Evolutionary conservation across 2,113 vertebrate species (phyloP).

Genomic region (Thalassoma bifasciatum): DNA sequence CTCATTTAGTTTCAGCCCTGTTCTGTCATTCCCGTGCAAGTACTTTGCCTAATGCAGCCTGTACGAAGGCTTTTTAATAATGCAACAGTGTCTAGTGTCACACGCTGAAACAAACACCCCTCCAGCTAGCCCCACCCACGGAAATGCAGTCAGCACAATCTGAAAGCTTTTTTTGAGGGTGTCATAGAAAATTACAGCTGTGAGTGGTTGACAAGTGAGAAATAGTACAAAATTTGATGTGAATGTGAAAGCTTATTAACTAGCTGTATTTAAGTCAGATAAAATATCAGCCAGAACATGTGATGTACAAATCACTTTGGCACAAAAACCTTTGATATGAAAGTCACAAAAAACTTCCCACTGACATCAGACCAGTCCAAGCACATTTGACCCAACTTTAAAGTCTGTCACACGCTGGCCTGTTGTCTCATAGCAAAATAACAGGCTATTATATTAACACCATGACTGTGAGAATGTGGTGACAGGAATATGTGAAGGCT

Average conservation of each 20-base stretch:
- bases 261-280: slow-evolving; percentile 19
- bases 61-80: slow-evolving; percentile 59
- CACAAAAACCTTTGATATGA: not conserved
- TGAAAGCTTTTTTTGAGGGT: slow-evolving; percentile 52
- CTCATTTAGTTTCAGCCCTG: slow-evolving; percentile 29
- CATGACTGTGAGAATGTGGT: slow-evolving; percentile 26
- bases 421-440: slow-evolving; percentile 21
- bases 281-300: not conserved
- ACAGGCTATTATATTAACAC: slow-evolving; percentile 39
- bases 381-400: not conserved
- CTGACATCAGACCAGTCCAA: not conserved
- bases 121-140: slow-evolving; percentile 57
- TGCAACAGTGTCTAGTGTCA: slow-evolving; percentile 61
- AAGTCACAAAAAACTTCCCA: not conserved
- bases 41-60: slow-evolving; percentile 38
- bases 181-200: slow-evolving; percentile 41
- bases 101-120: slow-evolving; percentile 65
- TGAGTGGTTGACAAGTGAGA: slow-evolving; percentile 21
- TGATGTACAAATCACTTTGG: not conserved
- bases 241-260: slow-evolving; percentile 13
- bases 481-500: slow-evolving; percentile 24
- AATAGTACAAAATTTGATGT: slow-evolving; percentile 13
- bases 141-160: slow-evolving; percentile 47
- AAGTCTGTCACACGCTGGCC: slow-evolving; percentile 14
- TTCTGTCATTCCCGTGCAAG: slow-evolving; percentile 30